Evolutionary conservation across 2,888 invertebrate species (phyloP).

Genomic region (Hemithea aestivaria): DNA sequence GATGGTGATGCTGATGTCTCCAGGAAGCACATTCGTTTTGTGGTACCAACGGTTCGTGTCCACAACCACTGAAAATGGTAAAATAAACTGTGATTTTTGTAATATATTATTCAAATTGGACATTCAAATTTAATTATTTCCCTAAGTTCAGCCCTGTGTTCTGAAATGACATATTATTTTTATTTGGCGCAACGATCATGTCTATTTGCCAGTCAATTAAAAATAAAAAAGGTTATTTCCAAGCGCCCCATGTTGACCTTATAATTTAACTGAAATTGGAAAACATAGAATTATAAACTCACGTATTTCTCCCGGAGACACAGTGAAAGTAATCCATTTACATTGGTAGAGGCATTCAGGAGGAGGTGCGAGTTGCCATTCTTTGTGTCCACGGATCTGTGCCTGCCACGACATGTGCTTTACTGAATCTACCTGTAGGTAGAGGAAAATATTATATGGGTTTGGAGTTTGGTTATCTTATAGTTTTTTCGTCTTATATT

Average conservation of each 20-base stretch:
- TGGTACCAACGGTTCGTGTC: slow-evolving; percentile 99
- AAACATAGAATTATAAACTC: too few species aligned
- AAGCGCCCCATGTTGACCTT: too few species aligned
- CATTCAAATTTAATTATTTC: too few species aligned
- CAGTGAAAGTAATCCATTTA: slow-evolving; percentile 82
- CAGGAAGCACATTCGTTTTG: slow-evolving; percentile 90
- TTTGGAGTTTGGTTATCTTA: too few species aligned
- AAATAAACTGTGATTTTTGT: too few species aligned
- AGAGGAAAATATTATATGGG: not conserved
- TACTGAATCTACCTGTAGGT: slow-evolving; percentile 92
- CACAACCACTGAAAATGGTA: slow-evolving; percentile 88
- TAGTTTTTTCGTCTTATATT: too few species aligned
- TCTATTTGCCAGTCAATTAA: not conserved
- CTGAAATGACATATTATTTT: too few species aligned
- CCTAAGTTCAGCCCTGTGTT: too few species aligned
- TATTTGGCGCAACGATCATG: too few species aligned
- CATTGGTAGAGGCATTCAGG: slow-evolving; percentile 94
- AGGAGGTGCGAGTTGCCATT: slow-evolving; percentile 94
- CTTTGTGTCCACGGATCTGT: slow-evolving; percentile 92
- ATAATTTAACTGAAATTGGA: too few species aligned
- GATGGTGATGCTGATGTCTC: slow-evolving; percentile 95
- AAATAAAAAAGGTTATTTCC: too few species aligned
- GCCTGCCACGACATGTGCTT: slow-evolving; percentile 98
- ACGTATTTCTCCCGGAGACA: slow-evolving; percentile 95
- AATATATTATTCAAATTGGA: too few species aligned